Percentiles rank a stretch among this genome's conserved stretches.
These are phyloP conservation scores for Ornithoptera alexandrae DNA, from an alignment of 2,888 invertebrate genomes.

Conservation along the genomic window DNA sequence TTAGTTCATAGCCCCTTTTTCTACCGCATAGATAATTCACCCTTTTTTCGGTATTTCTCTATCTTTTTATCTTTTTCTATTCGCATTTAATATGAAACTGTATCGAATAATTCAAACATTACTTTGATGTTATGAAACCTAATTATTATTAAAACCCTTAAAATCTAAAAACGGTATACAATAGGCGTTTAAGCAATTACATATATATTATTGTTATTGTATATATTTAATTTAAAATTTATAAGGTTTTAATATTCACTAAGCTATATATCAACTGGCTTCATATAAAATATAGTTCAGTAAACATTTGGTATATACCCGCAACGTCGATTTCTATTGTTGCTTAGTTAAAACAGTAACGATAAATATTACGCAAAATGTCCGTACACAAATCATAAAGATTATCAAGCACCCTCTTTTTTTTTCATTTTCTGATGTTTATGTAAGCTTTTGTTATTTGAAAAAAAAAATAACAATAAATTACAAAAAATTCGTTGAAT, in stretches of 20 bases:
- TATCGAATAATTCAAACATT: not conserved
- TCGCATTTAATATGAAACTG: not conserved
- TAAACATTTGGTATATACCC: constrained; percentile 52
- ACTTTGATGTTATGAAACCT: not conserved
- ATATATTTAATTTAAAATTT: constrained; percentile 33
- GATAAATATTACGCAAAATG: constrained; percentile 44
- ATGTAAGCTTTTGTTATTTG: not conserved
- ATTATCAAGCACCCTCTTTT: not conserved
- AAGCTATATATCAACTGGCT: constrained; percentile 57
- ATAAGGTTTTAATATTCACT: constrained; percentile 43
- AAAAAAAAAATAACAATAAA: constrained; percentile 6
- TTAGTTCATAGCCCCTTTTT: no score
- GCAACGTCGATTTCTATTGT: constrained; percentile 57
- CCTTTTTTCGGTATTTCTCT: no score
- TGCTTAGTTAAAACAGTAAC: constrained; percentile 56
- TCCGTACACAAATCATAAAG: not conserved
- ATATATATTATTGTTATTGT: constrained; percentile 37
- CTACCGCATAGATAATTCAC: no score
- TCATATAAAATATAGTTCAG: constrained; percentile 44
- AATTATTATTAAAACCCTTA: not conserved
- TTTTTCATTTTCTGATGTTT: not conserved
- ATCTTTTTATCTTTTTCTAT: no score
- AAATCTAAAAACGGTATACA: constrained; percentile 10
- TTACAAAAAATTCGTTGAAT: constrained; percentile 31
- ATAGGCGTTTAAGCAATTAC: constrained; percentile 21